Percentiles rank a stretch among this genome's conserved stretches.
These are phyloP conservation scores for Pleuronectes platessa DNA, from an alignment of 2,113 vertebrate genomes.

Conservation along the genomic window DNA sequence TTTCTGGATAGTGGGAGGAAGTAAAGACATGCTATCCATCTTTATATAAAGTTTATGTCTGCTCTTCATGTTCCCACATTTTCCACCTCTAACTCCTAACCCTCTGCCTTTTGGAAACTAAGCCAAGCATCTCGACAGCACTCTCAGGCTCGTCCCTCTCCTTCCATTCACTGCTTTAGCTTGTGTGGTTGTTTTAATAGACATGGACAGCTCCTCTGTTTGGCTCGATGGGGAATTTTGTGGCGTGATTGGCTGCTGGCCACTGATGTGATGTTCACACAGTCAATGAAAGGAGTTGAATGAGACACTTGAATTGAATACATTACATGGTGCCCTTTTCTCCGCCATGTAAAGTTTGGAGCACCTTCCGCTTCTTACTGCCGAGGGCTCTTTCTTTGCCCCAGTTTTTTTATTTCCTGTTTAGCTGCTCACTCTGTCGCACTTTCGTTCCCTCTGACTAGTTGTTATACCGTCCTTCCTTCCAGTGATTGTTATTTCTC, in stretches of 20 bases:
- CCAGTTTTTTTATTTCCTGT: background rate
- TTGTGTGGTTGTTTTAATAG: conserved; percentile 4
- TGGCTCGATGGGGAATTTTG: conserved; percentile 1
- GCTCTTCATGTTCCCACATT: background rate
- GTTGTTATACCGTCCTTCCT: background rate
- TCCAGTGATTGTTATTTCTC: conserved; percentile 4
- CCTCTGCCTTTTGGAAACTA: background rate
- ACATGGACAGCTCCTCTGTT: conserved; percentile 30
- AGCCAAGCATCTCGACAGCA: background rate
- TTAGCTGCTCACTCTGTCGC: background rate
- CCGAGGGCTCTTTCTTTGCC: background rate
- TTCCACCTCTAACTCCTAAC: background rate
- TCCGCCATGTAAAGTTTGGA: conserved; percentile 16
- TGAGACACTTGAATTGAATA: conserved; percentile 25
- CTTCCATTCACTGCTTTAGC: background rate
- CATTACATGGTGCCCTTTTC: conserved; percentile 19
- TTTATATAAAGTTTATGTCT: background rate
- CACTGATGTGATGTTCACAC: conserved; percentile 6
- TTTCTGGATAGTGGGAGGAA: too few relatives aligned
- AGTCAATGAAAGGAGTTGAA: conserved; percentile 40
- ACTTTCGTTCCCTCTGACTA: background rate
- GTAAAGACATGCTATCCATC: too few relatives aligned
- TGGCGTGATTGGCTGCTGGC: conserved; percentile 7
- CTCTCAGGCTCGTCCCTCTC: conserved; percentile 12
- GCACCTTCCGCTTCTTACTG: background rate